Evolutionary conservation across 2,888 invertebrate genomes (phyloP).

Genomic region (Ochlodes sylvanus): DNA sequence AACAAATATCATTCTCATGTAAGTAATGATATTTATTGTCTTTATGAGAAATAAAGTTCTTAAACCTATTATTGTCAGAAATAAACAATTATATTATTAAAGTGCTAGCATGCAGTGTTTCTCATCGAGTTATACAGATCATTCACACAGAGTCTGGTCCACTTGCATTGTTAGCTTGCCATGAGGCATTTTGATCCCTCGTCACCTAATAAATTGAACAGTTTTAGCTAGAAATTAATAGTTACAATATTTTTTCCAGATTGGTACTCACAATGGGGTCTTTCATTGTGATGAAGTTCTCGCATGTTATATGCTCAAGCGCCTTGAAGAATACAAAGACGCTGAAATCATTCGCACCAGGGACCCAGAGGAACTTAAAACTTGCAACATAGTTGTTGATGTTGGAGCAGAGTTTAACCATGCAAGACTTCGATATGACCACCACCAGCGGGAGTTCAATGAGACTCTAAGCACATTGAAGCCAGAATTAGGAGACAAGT

Average conservation of each 20-base stretch:
- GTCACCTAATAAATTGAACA: too few species aligned
- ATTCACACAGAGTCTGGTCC: too few species aligned
- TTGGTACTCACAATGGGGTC: conserved; percentile 92
- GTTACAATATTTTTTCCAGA: conserved; percentile 58
- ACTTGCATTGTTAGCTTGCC: too few species aligned
- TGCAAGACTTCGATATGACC: conserved; percentile 92
- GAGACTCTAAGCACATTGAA: conserved; percentile 87
- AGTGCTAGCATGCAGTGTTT: too few species aligned
- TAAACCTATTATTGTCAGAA: too few species aligned
- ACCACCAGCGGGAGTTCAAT: conserved; percentile 94
- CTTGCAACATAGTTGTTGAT: conserved; percentile 97
- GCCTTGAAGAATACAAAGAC: conserved; percentile 91
- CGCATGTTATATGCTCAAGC: conserved; percentile 96
- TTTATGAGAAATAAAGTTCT: too few species aligned
- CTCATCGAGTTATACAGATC: too few species aligned
- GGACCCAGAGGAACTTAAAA: conserved; percentile 86
- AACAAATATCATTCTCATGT: too few species aligned
- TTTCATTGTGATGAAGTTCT: conserved; percentile 98
- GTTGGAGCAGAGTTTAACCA: conserved; percentile 95
- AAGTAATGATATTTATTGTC: too few species aligned
- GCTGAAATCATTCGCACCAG: conserved; percentile 91
- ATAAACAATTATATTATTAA: too few species aligned
- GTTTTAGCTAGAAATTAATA: too few species aligned
- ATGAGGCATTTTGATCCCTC: too few species aligned
- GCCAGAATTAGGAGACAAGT: conserved; percentile 86